phyloP scores from a whole-genome alignment of 2,113 vertebrate genomes.

The Gasterosteus nipponicus region DNA sequence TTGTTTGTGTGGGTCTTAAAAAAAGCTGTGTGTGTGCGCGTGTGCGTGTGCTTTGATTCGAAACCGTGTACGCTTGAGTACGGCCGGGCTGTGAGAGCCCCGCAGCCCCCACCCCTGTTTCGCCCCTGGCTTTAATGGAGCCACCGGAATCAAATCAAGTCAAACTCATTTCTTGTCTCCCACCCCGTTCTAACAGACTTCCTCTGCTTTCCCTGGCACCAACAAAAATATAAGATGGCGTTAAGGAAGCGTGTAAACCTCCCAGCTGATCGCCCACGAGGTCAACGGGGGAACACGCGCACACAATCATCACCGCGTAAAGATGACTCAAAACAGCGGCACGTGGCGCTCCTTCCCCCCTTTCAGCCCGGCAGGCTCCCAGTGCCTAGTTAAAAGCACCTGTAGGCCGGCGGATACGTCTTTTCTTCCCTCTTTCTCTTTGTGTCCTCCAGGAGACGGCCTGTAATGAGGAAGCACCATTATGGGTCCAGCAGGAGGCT shows the following conservation, averaged over 20 bases:
- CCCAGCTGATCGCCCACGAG: slow-evolving; percentile 8
- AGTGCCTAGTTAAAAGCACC: slow-evolving; percentile 70
- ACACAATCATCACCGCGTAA: background rate
- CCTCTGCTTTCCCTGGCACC: slow-evolving; percentile 33
- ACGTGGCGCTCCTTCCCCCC: slow-evolving; percentile 51
- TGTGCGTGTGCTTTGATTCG: slow-evolving; percentile 2
- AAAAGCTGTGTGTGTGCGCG: background rate
- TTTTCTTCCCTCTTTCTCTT: slow-evolving; percentile 17
- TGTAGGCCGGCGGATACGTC: slow-evolving; percentile 56
- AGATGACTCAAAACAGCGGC: slow-evolving; percentile 63
- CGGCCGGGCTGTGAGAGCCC: slow-evolving; percentile 12
- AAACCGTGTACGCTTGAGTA: slow-evolving; percentile 11
- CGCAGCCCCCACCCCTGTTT: background rate
- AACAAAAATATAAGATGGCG: slow-evolving; percentile 41
- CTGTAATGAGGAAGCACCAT: slow-evolving; percentile 72
- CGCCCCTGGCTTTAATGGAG: slow-evolving; percentile 13
- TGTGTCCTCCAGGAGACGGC: slow-evolving; percentile 32
- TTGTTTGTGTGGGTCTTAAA: slow-evolving; percentile 5
- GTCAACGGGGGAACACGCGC: background rate
- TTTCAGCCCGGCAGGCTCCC: slow-evolving; percentile 43
- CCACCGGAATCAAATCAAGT: slow-evolving; percentile 57
- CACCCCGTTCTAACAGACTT: background rate
- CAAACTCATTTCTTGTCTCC: slow-evolving; percentile 38
- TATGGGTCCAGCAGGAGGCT: slow-evolving; percentile 65
- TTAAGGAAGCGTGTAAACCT: slow-evolving; percentile 45